Conservation (phyloP, 1,140 invertebrate genomes). For the Drosophila obscura region DNA sequence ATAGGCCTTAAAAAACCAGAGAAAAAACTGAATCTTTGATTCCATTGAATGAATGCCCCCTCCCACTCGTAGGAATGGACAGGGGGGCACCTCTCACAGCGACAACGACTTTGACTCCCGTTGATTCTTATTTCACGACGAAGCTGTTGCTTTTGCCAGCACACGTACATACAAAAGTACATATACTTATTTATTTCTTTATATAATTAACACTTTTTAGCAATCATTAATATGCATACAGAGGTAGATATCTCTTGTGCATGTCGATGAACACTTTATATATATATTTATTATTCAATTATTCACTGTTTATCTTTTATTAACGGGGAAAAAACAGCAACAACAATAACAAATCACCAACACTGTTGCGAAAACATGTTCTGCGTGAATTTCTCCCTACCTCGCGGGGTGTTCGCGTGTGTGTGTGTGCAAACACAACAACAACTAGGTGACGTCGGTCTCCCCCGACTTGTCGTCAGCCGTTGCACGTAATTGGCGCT, state of each 20-base stretch:
- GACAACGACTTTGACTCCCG: slow-evolving; percentile 7
- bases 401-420: slow-evolving; percentile 44
- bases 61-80: too few relatives aligned
- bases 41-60: slow-evolving; percentile 2
- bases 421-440: slow-evolving; percentile 60
- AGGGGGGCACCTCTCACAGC: too few relatives aligned
- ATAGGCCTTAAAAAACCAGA: slow-evolving; percentile 22
- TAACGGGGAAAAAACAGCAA: slow-evolving; percentile 68
- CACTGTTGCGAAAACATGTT: slow-evolving; percentile 77
- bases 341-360: slow-evolving; percentile 67
- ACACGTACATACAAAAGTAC: slow-evolving; percentile 20
- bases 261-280: slow-evolving; percentile 27
- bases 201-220: slow-evolving; percentile 78
- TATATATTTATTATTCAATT: slow-evolving; percentile 77
- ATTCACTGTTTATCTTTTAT: slow-evolving; percentile 81
- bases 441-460: slow-evolving; percentile 49
- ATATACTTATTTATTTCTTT: slow-evolving; percentile 44
- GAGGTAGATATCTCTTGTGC: slow-evolving; percentile 48
- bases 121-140: slow-evolving; percentile 61
- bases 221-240: slow-evolving; percentile 40
- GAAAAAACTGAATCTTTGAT: slow-evolving; percentile 10
- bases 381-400: slow-evolving; percentile 62
- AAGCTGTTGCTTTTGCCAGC: slow-evolving; percentile 43
- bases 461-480: slow-evolving; percentile 46
- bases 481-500: slow-evolving; percentile 58